These are phyloP conservation scores for Cichladusa arquata DNA, from an alignment of 2,113 vertebrate genomes.

Conservation along the genomic window DNA sequence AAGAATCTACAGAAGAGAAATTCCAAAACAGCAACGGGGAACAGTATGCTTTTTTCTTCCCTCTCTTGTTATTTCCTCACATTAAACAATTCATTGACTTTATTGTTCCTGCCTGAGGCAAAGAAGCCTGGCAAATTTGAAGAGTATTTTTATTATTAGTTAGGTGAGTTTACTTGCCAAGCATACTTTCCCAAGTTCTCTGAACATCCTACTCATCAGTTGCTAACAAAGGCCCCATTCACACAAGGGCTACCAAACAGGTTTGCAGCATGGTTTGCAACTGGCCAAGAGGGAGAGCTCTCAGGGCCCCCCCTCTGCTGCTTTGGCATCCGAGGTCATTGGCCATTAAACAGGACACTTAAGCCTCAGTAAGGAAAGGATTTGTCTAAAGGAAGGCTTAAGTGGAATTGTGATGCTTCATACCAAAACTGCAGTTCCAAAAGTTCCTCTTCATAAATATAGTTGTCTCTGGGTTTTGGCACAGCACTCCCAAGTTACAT, in stretches of 20 bases:
- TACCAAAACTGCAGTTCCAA: background rate
- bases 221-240: conserved; percentile 44
- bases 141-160: conserved; percentile 51
- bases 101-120: conserved; percentile 12
- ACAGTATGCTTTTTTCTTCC: background rate
- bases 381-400: background rate
- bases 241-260: background rate
- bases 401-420: background rate
- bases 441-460: background rate
- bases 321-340: background rate
- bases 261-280: background rate
- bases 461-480: background rate
- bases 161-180: conserved; percentile 61
- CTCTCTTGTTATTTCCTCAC: conserved; percentile 41
- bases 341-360: background rate
- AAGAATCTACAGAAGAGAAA: conserved; percentile 5
- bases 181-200: conserved; percentile 53
- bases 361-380: background rate
- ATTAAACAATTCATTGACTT: conserved; percentile 63
- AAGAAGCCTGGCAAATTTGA: conserved; percentile 49
- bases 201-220: conserved; percentile 35
- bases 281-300: background rate
- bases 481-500: background rate
- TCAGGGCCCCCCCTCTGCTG: background rate
- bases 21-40: conserved; percentile 21